A percentile compares a stretch with the other conserved stretches of the same genome.
Conservation (phyloP, 2,113 vertebrate species). For the Dipodomys spectabilis region DNA sequence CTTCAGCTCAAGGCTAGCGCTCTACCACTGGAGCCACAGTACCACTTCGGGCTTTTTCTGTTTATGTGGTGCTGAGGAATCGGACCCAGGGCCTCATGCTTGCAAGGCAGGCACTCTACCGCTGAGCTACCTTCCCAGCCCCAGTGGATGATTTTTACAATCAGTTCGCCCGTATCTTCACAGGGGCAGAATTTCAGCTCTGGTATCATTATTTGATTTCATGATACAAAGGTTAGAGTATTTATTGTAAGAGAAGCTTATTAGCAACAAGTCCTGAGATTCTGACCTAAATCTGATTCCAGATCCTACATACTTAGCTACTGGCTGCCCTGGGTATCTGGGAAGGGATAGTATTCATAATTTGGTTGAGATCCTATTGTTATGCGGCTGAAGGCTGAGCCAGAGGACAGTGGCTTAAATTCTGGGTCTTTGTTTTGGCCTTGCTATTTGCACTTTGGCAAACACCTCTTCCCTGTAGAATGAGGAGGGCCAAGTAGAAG, state of each 20-base stretch:
- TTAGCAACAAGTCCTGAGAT: conserved; percentile 1
- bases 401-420: background rate
- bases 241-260: background rate
- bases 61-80: no score
- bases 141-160: background rate
- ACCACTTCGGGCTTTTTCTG: no score
- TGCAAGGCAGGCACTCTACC: no score
- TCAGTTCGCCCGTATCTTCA: background rate
- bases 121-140: no score
- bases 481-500: background rate
- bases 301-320: background rate
- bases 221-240: background rate
- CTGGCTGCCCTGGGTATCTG: background rate
- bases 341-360: background rate
- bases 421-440: background rate
- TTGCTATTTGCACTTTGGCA: background rate
- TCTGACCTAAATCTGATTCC: background rate
- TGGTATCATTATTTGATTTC: background rate
- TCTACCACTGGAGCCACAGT: no score
- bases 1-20: no score
- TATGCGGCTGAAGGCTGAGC: background rate
- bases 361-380: background rate
- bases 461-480: background rate
- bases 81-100: no score
- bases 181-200: background rate